Evolutionary conservation across 2,113 vertebrate species (phyloP).

Genomic region (Ia io): DNA sequence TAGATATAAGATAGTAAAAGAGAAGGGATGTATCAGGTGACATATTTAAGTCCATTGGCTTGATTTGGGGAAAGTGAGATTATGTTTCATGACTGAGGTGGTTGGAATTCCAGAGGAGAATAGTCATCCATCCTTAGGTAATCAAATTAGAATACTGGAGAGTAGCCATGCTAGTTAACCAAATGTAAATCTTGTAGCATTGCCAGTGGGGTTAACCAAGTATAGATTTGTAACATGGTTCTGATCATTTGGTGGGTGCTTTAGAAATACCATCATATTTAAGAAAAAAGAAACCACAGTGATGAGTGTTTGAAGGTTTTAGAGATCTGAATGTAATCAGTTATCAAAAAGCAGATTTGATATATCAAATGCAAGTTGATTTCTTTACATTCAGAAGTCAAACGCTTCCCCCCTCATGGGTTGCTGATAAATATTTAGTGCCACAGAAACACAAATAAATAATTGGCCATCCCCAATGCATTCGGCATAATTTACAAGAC

Average conservation of each 20-base stretch:
- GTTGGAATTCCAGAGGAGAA: neutral
- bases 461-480: neutral
- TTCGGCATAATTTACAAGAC: conserved; percentile 45
- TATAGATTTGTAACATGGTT: neutral
- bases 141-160: neutral
- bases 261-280: neutral
- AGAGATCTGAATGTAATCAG: neutral
- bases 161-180: neutral
- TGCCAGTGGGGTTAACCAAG: neutral
- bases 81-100: neutral
- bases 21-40: neutral
- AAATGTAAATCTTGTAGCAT: neutral
- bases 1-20: neutral
- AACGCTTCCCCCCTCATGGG: neutral
- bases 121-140: neutral
- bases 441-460: conserved; percentile 32
- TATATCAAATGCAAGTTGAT: conserved; percentile 1
- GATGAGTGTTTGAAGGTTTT: neutral
- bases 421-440: conserved; percentile 53
- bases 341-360: conserved; percentile 35
- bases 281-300: neutral
- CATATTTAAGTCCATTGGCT: neutral
- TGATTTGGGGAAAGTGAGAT: neutral
- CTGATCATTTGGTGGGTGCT: neutral
- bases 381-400: conserved; percentile 41